Percentiles rank a stretch among this genome's conserved stretches.
Evolutionary conservation across 2,113 vertebrate species (phyloP).

Genomic region (Tenebrosternarchus preto): DNA sequence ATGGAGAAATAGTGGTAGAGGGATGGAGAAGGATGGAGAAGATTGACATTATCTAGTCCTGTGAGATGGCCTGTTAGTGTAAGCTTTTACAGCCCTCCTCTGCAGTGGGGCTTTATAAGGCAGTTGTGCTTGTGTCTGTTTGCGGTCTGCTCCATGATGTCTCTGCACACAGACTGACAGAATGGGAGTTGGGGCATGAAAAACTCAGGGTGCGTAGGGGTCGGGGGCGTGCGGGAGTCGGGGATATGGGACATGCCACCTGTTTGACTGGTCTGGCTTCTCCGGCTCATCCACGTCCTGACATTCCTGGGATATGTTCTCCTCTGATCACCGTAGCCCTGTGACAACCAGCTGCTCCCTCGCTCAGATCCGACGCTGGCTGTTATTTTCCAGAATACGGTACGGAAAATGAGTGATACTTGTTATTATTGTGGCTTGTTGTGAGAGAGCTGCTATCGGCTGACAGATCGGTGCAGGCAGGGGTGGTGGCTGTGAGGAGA

Average conservation of each 20-base stretch:
- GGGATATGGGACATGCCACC: not conserved
- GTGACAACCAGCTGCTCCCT: not conserved
- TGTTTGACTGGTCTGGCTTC: conserved; percentile 12
- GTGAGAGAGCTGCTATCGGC: conserved; percentile 31
- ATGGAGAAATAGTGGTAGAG: too few species aligned
- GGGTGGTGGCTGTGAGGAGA: conserved; percentile 23
- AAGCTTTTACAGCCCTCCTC: conserved; percentile 3
- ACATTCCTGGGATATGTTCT: not conserved
- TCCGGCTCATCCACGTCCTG: not conserved
- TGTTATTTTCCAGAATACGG: conserved; percentile 25
- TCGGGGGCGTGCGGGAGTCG: too few species aligned
- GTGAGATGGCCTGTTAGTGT: too few species aligned
- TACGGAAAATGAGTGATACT: conserved; percentile 43
- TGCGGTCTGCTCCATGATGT: not conserved
- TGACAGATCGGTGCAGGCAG: conserved; percentile 39
- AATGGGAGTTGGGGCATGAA: not conserved
- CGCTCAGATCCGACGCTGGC: not conserved
- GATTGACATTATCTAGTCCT: too few species aligned
- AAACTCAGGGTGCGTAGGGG: too few species aligned
- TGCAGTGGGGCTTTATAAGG: too few species aligned
- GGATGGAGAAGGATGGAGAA: too few species aligned
- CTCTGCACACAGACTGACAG: not conserved
- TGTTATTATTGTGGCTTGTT: conserved; percentile 42
- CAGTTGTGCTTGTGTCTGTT: not conserved
- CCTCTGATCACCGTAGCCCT: not conserved